Conservation (phyloP, 1,140 invertebrate genomes). For the Lethocerus indicus region DNA sequence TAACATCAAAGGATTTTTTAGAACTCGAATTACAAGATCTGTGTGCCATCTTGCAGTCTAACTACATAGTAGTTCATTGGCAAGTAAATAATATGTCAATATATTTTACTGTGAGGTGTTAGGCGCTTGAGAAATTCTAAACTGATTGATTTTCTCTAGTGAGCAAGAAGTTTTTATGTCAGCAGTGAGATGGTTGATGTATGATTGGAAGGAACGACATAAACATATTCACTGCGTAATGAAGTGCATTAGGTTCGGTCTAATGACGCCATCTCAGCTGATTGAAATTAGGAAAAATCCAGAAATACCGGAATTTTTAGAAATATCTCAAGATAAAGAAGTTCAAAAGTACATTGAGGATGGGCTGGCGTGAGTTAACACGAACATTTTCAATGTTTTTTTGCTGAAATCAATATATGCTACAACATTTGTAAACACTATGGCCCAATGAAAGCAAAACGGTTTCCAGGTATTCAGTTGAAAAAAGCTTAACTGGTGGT, state of each 20-base stretch:
- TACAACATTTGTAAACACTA: too few relatives aligned
- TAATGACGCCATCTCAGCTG: constrained; percentile 54
- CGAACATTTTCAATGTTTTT: too few relatives aligned
- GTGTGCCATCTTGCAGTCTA: constrained; percentile 39
- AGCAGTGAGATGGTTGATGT: constrained; percentile 49
- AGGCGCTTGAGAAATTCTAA: not conserved
- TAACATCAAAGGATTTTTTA: constrained; percentile 49
- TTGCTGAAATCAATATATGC: too few relatives aligned
- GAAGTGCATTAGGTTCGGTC: constrained; percentile 46
- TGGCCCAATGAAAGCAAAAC: too few relatives aligned
- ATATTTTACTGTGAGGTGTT: not conserved
- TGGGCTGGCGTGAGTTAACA: constrained; percentile 45
- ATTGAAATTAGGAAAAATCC: constrained; percentile 49
- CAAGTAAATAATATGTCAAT: constrained; percentile 24
- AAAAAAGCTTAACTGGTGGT: constrained; percentile 50
- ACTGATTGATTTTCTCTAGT: constrained; percentile 24
- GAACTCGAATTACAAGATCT: constrained; percentile 40
- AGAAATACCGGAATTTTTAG: constrained; percentile 46
- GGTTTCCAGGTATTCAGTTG: constrained; percentile 44
- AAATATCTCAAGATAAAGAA: constrained; percentile 40
- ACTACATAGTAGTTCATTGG: constrained; percentile 53
- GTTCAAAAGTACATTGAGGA: constrained; percentile 54
- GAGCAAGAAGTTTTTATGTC: constrained; percentile 62
- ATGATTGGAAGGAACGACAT: constrained; percentile 40
- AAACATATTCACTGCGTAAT: constrained; percentile 35